phyloP scores from a whole-genome alignment of 1,140 invertebrate genomes.

The Venustaconcha ellipsiformis region DNA sequence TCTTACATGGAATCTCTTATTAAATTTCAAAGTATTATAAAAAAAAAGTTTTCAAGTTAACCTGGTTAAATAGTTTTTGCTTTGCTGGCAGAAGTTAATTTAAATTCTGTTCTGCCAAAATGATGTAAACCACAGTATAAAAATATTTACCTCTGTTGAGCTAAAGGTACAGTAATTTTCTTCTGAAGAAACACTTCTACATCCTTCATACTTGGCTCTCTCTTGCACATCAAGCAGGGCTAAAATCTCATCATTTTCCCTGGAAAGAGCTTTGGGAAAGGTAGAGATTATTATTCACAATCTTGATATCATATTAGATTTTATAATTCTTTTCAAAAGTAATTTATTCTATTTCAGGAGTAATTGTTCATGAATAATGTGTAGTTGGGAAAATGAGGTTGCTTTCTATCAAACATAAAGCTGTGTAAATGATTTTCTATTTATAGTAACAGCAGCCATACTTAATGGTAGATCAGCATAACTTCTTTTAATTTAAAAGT shows the following conservation, averaged over 20 bases:
- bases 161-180: conserved; percentile 57
- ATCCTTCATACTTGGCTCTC: conserved; percentile 52
- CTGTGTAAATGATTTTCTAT: too few species aligned
- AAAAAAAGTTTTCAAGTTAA: too few species aligned
- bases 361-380: background rate
- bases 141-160: conserved; percentile 54
- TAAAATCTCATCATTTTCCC: conserved; percentile 64
- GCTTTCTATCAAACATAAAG: background rate
- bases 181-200: conserved; percentile 45
- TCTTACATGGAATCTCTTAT: too few species aligned
- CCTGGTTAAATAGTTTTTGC: background rate
- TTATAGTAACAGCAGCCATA: too few species aligned
- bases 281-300: background rate
- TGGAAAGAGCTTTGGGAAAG: conserved; percentile 40
- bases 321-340: background rate
- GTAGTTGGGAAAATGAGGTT: background rate
- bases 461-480: too few species aligned
- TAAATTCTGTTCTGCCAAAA: background rate
- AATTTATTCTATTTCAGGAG: background rate
- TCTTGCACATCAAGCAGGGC: conserved; percentile 64
- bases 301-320: background rate
- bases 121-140: background rate
- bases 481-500: too few species aligned
- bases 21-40: too few species aligned
- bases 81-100: background rate